These are phyloP conservation scores for Torymus auratus DNA, from an alignment of 2,888 invertebrate genomes.

Conservation along the genomic window DNA sequence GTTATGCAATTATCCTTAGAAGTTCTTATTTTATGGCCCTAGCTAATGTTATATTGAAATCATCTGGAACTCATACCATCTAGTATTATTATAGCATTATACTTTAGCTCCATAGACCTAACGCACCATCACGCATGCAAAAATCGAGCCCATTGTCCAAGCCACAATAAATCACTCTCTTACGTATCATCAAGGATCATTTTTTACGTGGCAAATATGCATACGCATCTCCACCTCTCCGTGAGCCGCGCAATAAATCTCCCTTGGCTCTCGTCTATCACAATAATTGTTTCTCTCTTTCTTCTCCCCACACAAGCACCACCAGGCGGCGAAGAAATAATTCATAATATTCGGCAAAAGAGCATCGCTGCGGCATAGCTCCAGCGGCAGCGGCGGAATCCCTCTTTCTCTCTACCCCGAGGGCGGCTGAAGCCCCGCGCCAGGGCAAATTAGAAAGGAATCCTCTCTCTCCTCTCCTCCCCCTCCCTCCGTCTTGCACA, in stretches of 20 bases:
- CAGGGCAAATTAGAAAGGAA: constrained; percentile 56
- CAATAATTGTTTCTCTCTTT: constrained; percentile 41
- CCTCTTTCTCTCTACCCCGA: neutral
- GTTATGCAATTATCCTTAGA: no score
- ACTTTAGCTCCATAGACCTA: no score
- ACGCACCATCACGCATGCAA: no score
- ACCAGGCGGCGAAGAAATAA: constrained; percentile 35
- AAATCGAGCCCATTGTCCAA: no score
- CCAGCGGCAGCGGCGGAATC: constrained; percentile 1
- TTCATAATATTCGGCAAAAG: constrained; percentile 47
- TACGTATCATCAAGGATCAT: constrained; percentile 21
- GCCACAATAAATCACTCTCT: constrained; percentile 26
- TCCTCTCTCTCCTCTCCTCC: constrained; percentile 24
- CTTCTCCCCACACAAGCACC: neutral
- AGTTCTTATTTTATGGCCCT: no score
- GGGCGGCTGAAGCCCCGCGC: constrained; percentile 4
- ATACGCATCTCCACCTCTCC: neutral
- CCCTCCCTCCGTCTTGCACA: constrained; percentile 18
- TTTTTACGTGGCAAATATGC: constrained; percentile 31
- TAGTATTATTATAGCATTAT: no score
- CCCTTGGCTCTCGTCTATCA: constrained; percentile 16
- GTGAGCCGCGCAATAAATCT: constrained; percentile 25
- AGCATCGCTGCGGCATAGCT: constrained; percentile 4
- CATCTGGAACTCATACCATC: no score
- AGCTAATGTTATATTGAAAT: no score